Percentiles rank a stretch among this genome's conserved stretches.
Evolutionary conservation across 2,888 invertebrate genomes (phyloP).

Genomic region (Pemphredon lugubris): DNA sequence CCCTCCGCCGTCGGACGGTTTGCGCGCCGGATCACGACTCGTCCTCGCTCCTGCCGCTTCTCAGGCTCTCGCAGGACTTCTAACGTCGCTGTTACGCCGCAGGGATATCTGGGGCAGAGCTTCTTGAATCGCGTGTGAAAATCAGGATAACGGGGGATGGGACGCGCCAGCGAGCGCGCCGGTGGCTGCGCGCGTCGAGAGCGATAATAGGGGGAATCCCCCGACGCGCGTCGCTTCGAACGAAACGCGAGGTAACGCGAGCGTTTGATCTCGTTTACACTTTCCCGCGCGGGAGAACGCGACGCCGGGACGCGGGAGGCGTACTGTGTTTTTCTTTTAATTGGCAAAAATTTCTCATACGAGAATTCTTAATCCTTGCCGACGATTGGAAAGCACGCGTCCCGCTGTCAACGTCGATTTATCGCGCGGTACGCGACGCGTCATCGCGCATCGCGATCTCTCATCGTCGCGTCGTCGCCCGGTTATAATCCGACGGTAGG

Average conservation of each 20-base stretch:
- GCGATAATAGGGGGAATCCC: no score
- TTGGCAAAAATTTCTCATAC: no score
- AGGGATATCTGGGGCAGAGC: conserved; percentile 53
- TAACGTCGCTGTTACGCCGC: conserved; percentile 41
- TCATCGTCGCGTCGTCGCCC: conserved; percentile 5
- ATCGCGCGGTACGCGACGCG: conserved; percentile 13
- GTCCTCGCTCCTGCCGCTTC: conserved; percentile 73
- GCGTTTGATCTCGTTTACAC: no score
- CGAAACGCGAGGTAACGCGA: no score
- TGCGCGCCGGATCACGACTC: conserved; percentile 76
- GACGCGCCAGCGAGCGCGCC: no score
- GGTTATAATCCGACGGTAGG: conserved; percentile 1
- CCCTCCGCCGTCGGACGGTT: conserved; percentile 68
- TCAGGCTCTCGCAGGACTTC: conserved; percentile 41
- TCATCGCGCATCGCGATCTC: conserved; percentile 13
- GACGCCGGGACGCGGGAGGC: no score
- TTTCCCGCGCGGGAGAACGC: no score
- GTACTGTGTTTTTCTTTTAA: no score
- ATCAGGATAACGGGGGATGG: background rate
- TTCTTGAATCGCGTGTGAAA: conserved; percentile 45
- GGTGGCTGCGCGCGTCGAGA: no score
- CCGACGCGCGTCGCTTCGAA: no score
- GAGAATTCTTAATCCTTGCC: conserved; percentile 71
- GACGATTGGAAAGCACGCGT: conserved; percentile 75
- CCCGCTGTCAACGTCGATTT: conserved; percentile 59